Evolutionary conservation across 2,888 invertebrate genomes (phyloP).

Genomic region (Liodrosophila aerea): DNA sequence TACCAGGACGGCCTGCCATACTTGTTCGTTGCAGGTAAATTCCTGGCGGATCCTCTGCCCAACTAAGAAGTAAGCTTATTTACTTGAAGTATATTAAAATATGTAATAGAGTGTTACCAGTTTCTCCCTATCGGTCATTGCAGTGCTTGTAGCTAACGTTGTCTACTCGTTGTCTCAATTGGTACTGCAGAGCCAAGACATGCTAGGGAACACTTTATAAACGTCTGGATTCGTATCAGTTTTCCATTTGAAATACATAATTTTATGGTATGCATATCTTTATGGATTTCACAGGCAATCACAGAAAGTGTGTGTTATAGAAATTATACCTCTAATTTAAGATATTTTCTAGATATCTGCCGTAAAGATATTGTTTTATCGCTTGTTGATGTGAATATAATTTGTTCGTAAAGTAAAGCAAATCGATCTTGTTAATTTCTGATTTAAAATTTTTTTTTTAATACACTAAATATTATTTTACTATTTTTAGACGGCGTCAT

Average conservation of each 20-base stretch:
- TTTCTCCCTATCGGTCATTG: constrained; percentile 42
- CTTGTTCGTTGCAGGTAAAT: neutral
- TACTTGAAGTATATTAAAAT: neutral
- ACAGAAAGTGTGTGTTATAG: neutral
- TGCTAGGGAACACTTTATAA: constrained; percentile 26
- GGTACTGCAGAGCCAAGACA: constrained; percentile 17
- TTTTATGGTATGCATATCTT: constrained; percentile 20
- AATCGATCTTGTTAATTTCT: no score
- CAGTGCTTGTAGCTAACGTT: neutral
- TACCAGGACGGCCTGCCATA: constrained; percentile 53
- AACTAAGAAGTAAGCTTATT: constrained; percentile 14
- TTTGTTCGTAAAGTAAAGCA: no score
- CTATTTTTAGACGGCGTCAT: no score
- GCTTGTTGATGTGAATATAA: no score
- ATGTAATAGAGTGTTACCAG: constrained; percentile 17
- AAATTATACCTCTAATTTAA: no score
- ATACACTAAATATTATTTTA: no score
- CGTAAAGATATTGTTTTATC: no score
- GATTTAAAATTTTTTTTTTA: no score
- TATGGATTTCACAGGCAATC: constrained; percentile 19
- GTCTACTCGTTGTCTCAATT: constrained; percentile 7
- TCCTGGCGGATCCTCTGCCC: neutral
- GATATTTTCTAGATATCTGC: no score
- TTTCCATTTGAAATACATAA: constrained; percentile 24
- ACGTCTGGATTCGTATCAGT: constrained; percentile 5